phyloP scores from a whole-genome alignment of 2,888 invertebrate species.

The Gastracanthus pulcherrimus region DNA sequence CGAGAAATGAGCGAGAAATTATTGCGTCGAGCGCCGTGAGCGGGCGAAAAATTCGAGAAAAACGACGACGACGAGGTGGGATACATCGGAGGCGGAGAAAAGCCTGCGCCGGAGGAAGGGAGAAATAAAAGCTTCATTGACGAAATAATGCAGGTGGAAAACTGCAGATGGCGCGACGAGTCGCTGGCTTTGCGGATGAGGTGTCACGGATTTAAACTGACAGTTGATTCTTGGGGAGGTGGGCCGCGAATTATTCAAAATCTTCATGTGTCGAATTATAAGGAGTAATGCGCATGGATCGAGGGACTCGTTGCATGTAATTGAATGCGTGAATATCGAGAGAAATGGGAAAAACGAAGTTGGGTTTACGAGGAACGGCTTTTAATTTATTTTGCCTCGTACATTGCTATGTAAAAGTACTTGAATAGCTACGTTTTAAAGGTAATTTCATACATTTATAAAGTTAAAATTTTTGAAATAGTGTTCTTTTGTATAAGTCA shows the following conservation, averaged over 20 bases:
- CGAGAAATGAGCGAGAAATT: slow-evolving; percentile 27
- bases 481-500: too few species aligned
- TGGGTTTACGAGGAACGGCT: background rate
- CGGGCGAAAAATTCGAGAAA: background rate
- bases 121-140: slow-evolving; percentile 17
- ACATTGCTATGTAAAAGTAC: too few species aligned
- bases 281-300: background rate
- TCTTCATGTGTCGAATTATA: slow-evolving; percentile 53
- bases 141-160: slow-evolving; percentile 38
- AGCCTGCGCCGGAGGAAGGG: background rate
- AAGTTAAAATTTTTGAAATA: too few species aligned
- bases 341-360: background rate
- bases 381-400: too few species aligned
- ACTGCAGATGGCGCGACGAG: background rate
- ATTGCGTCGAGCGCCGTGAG: background rate
- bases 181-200: background rate
- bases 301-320: background rate
- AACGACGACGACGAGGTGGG: background rate
- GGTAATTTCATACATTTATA: too few species aligned
- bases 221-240: slow-evolving; percentile 13
- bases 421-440: too few species aligned
- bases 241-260: slow-evolving; percentile 48
- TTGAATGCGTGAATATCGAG: background rate
- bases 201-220: slow-evolving; percentile 46
- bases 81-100: slow-evolving; percentile 13